These are phyloP conservation scores for Sarcophaga rosellei DNA, from an alignment of 2,888 invertebrate genomes.

Conservation along the genomic window DNA sequence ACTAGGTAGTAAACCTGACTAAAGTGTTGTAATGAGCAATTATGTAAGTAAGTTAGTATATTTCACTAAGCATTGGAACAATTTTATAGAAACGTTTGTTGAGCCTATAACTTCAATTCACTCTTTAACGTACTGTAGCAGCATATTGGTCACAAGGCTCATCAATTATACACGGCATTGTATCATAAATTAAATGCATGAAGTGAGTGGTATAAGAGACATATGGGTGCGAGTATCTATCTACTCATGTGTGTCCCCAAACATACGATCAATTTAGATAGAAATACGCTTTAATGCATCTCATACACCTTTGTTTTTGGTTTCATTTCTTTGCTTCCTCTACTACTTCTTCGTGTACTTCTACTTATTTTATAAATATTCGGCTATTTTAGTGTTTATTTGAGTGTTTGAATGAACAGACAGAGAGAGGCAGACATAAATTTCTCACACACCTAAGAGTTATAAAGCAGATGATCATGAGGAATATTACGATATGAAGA, in stretches of 20 bases:
- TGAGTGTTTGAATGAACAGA: background rate
- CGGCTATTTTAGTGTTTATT: too few species aligned
- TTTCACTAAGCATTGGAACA: too few species aligned
- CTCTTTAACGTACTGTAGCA: background rate
- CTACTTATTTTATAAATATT: background rate
- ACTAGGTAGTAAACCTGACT: too few species aligned
- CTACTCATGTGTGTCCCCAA: constrained; percentile 68
- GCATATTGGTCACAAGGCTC: background rate
- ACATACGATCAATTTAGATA: constrained; percentile 68
- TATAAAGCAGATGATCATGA: background rate
- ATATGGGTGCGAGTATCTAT: constrained; percentile 9
- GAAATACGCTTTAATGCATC: constrained; percentile 66
- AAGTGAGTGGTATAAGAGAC: background rate
- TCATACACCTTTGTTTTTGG: constrained; percentile 55
- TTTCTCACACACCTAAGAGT: constrained; percentile 13
- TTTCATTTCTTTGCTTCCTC: background rate
- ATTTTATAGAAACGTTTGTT: too few species aligned
- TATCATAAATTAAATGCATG: background rate
- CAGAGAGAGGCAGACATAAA: constrained; percentile 30
- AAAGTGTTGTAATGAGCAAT: too few species aligned
- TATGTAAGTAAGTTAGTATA: too few species aligned
- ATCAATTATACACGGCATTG: background rate
- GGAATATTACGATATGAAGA: background rate
- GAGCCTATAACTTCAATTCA: background rate
- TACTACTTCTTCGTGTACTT: too few species aligned